Evolutionary conservation across 2,113 vertebrate species (phyloP), one percentile per base, ranked within the genome.

Genomic region (Probosciger aterrimus): DNA sequence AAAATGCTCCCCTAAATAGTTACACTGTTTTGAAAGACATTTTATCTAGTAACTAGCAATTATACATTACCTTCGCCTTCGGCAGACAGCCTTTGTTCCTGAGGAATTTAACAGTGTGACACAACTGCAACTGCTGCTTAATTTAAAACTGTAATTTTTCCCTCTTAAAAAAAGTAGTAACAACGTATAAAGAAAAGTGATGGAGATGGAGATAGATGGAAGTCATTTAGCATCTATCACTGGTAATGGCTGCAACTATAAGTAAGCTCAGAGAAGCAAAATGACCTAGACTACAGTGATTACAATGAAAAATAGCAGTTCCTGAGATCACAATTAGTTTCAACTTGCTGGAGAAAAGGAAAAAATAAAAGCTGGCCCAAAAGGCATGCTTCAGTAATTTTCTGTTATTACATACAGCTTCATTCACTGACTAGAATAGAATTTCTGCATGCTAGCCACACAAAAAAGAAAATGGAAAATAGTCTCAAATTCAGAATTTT

Each of bases 301-400:
- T 82, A 82, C 3, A 6, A 79, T 30, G 47, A 77, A 96, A 37
- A 94, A 67, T 18, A 73, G 52, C n/a, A 73, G 31, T 30, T 92
- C 53, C 69, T 47, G 43, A 92, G 44, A 89, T 64, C 44, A 18
- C 53, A 86, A 49, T 65, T 82, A 82, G 44, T 76, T 93, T 84
- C 70, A 79, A 65, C 83, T 94, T 85, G 71, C 20, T 52, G 19
- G 19, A 33, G 44, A 33, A 60, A 75, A 82, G 16, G 30, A 46
- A 86, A 85, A 74, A 55, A 82, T 62, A 70, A 22, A 18, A 73
- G 27, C 52, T 68, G 74, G 41, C 73, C 30, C n/a, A 75, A 68
- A 84, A 95, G 73, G 43, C 57, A 85, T 43, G 47, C 55, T 87
- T 92, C 80, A 89, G 64, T 92, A 93, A 95, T 86, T 84, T 91